A percentile compares a stretch with the other conserved stretches of the same genome.
These are phyloP conservation scores for Myxocyprinus asiaticus DNA, from an alignment of 2,113 vertebrate genomes.

Conservation along the genomic window DNA sequence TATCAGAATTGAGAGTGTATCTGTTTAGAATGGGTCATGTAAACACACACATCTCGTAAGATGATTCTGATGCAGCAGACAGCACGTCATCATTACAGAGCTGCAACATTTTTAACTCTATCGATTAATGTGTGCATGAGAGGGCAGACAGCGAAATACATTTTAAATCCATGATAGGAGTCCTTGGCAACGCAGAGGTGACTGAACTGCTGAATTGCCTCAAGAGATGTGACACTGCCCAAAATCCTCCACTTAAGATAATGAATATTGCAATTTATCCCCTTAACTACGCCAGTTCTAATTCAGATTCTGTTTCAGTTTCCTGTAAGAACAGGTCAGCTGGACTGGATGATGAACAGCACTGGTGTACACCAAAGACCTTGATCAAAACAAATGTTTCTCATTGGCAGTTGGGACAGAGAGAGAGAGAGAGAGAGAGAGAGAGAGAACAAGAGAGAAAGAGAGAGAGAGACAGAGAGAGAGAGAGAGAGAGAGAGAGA, in stretches of 20 bases:
- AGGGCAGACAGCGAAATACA: constrained; percentile 9
- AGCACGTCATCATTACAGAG: constrained; percentile 32
- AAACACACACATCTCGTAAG: not conserved
- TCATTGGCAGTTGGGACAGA: not conserved
- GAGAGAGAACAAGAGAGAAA: too few species aligned
- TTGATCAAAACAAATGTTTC: constrained; percentile 4
- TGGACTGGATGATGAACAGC: not conserved
- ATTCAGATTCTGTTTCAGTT: constrained; percentile 13
- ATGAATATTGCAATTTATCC: constrained; percentile 35
- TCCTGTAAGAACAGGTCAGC: constrained; percentile 32
- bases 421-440: not conserved
- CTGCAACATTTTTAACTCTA: not conserved
- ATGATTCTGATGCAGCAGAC: constrained; percentile 40
- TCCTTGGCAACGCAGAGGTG: constrained; percentile 1
- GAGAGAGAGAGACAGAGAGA: too few species aligned
- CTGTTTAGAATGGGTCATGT: not conserved
- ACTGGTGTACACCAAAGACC: not conserved
- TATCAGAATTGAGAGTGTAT: too few species aligned
- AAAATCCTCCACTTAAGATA: constrained; percentile 42
- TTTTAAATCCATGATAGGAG: constrained; percentile 21
- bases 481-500: not conserved
- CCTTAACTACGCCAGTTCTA: not conserved
- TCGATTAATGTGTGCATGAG: constrained; percentile 6
- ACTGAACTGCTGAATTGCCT: constrained; percentile 2
- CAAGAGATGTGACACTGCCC: constrained; percentile 18